Base-by-base conservation (phyloP, 2,797 vertebrate species). In the Falco berigora region DNA sequence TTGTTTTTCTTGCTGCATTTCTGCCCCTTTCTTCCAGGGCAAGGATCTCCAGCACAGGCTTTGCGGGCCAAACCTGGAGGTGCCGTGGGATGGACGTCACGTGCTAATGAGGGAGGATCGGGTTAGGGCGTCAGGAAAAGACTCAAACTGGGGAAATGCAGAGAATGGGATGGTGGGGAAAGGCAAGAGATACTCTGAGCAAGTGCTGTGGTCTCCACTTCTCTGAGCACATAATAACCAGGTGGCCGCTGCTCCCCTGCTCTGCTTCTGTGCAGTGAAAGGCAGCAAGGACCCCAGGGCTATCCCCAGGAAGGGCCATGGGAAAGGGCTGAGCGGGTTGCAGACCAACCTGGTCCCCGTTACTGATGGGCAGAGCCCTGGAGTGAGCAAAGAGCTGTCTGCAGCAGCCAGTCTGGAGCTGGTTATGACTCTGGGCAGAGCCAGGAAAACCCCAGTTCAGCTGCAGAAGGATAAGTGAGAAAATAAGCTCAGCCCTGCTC, bases 1-100 rank as follows among this genome's bases (percentile, higher is more conserved):
- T 75, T 94, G 92, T 94, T 95, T 88, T 94, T 80, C 90, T 96
- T 92, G 80, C 92, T 66, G 68, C 1, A 6, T 82, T 95, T 86
- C 91, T 96, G 83, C 74, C 46, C 34, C 42, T 80, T 88, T 84
- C 78, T 86, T 90, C 50, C 79, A 93, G 69, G 66, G 52, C 0
- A 1, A 87, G 73, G 68, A 85, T 77, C 38, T 66, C 71, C 78
- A 15, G 3, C 0, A 0, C 32, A 18, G 89, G 55, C 87, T 84
- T 46, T 36, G 63, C 0, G 1, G 5, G 90, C 94, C 92, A 88
- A 89, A 53, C 44, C 74, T 86, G 75, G 88, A 96, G 93, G 93
- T 89, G 93, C 86, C 0, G 1, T 64, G 56, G 90, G 92, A 94
- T 0, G 0, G 74, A 81, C 8, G 20, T 85, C 90, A 63, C 32